A percentile compares a stretch with the other conserved stretches of the same genome.
Evolutionary conservation across 2,797 vertebrate species (phyloP).

Genomic region (Hylomyscus alleni): DNA sequence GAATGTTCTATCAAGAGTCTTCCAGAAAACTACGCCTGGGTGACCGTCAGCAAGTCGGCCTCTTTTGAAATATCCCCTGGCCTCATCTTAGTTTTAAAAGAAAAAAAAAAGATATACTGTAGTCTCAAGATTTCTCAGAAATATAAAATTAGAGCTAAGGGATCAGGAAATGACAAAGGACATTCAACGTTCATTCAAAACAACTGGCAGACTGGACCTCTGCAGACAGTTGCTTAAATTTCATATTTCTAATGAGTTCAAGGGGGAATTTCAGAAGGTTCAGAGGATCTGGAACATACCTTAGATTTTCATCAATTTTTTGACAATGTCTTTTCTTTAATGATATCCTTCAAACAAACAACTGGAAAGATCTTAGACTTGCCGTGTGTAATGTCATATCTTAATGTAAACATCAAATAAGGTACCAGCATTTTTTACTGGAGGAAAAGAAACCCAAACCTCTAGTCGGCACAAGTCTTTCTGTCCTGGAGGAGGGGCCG

Average conservation of each 20-base stretch:
- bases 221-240: conserved; percentile 78
- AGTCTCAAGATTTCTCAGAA: conserved; percentile 83
- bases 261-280: conserved; percentile 82
- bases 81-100: conserved; percentile 63
- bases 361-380: conserved; percentile 94
- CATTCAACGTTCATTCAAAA: conserved; percentile 79
- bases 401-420: conserved; percentile 98
- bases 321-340: conserved; percentile 90
- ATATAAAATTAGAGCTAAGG: conserved; percentile 78
- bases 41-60: neutral
- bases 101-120: conserved; percentile 38
- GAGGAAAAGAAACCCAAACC: conserved; percentile 70
- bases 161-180: conserved; percentile 68
- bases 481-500: conserved; percentile 92
- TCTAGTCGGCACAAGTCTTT: conserved; percentile 92
- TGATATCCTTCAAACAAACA: conserved; percentile 93
- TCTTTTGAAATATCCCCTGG: conserved; percentile 62
- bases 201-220: conserved; percentile 76
- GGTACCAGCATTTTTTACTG: conserved; percentile 93
- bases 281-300: conserved; percentile 76
- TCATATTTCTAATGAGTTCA: conserved; percentile 84
- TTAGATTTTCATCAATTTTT: conserved; percentile 87
- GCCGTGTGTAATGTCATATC: conserved; percentile 96
- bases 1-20: neutral
- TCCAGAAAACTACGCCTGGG: conserved; percentile 35